Base-by-base conservation (phyloP, 2,888 invertebrate species). In the Itoplectis maculator region DNA sequence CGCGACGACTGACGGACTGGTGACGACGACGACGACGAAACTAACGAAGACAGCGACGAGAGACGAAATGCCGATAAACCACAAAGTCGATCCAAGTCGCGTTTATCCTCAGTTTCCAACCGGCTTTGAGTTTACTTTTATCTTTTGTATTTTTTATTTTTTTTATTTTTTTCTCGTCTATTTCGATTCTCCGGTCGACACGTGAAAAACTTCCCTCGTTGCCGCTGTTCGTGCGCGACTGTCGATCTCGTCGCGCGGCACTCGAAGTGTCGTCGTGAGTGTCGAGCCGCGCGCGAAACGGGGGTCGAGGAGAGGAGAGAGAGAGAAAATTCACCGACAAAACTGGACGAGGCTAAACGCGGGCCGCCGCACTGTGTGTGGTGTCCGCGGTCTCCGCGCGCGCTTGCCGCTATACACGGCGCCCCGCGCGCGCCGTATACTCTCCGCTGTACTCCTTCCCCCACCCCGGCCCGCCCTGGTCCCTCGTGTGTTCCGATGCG, bases 301-400 rank as follows among this genome's bases (percentile, higher is more conserved):
- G 9, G 35, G 37, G 76, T 59, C 78, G 47, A 66, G 69, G 49
- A 2, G 29, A 56, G 47, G 70, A 63, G 49, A 2, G 29, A 56
- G 61, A 79, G 66, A 47, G 73, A 73, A 82, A 79, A 79, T 79
- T 79, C 79, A 79, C 79, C n/a, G 72, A 76, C 76, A 72, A 76
- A 79, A 79, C 76, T 69, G 54, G 72, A 20, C 35, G 54, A 76
- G 76, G 42, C 75, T 79, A 68, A 76, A 76, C 66, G 49, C n/a
- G n/a, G n/a, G n/a, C n/a, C n/a, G 61, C 68, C 70, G 61, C 79
- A 70, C 77, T 61, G 72, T 59, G 69, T 56, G 37, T 56, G 70
- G n/a, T n/a, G n/a, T n/a, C n/a, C n/a, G n/a, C n/a, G n/a, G n/a
- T n/a, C n/a, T 56, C 47, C 66, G 69, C 59, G 54, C 15, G 73